These are phyloP conservation scores for Copsychus sechellarum DNA, from an alignment of 2,113 vertebrate genomes.

Conservation along the genomic window DNA sequence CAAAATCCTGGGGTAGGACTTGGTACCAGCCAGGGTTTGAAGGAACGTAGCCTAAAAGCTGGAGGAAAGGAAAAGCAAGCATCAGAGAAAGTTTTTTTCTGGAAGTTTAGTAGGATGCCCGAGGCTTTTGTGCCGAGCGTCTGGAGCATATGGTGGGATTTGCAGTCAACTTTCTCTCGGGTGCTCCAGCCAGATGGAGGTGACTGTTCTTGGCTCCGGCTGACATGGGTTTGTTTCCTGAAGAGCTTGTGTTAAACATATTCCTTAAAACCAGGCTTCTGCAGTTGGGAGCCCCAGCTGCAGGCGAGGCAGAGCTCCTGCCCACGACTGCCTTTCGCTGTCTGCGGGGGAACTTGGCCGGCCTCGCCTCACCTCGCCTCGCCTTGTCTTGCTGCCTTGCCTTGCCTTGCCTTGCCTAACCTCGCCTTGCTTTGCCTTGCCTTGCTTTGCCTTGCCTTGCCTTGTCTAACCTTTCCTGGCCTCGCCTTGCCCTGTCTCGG, in stretches of 20 bases:
- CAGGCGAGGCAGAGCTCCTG: constrained; percentile 60
- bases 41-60: not conserved
- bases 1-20: not conserved
- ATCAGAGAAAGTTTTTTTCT: constrained; percentile 49
- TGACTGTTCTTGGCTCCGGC: constrained; percentile 64
- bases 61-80: not conserved
- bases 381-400: not conserved
- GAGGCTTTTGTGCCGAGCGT: constrained; percentile 63
- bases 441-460: not conserved
- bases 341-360: not conserved
- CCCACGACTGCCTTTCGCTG: constrained; percentile 39
- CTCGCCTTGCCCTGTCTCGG: not conserved
- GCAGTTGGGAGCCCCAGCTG: constrained; percentile 63
- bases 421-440: not conserved
- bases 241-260: constrained; percentile 67
- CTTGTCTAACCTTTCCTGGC: not conserved
- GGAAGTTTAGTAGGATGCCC: constrained; percentile 67
- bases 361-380: not conserved
- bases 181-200: constrained; percentile 69
- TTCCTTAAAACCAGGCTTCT: constrained; percentile 66
- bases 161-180: constrained; percentile 66
- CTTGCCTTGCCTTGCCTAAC: not conserved
- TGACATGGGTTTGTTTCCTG: constrained; percentile 68
- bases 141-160: constrained; percentile 68
- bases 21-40: not conserved